A percentile compares a stretch with the other conserved stretches of the same genome.
phyloP scores from a whole-genome alignment of 2,888 invertebrate genomes.

The Ceraclea dissimilis region DNA sequence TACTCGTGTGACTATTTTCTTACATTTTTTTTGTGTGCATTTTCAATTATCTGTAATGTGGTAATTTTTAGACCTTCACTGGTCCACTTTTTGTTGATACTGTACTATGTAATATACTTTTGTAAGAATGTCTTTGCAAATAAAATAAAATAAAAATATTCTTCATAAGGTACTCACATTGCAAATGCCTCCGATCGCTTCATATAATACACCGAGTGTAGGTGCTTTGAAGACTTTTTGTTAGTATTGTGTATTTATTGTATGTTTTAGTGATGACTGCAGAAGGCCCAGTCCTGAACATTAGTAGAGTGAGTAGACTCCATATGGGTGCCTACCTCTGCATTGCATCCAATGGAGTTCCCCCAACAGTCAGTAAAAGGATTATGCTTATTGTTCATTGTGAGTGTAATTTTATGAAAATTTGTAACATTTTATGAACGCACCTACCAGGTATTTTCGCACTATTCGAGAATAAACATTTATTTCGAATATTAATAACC shows the following conservation, averaged over 20 bases:
- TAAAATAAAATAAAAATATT: no score
- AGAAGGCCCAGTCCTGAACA: conserved; percentile 57
- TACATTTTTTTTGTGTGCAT: no score
- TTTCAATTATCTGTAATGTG: no score
- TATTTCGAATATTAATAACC: neutral
- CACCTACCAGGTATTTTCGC: neutral
- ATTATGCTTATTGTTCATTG: conserved; percentile 78
- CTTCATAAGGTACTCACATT: no score
- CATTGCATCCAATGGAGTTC: conserved; percentile 75
- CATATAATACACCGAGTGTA: no score
- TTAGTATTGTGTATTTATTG: no score
- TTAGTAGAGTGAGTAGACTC: conserved; percentile 59
- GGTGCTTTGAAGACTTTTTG: neutral
- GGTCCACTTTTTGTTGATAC: no score
- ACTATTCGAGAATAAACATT: neutral
- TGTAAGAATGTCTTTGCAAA: no score
- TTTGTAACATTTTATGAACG: neutral
- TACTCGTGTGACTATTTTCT: no score
- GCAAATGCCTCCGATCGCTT: no score
- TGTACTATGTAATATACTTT: no score
- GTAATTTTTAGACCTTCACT: no score
- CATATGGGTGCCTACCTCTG: conserved; percentile 74
- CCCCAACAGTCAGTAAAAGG: conserved; percentile 71
- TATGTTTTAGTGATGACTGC: conserved; percentile 56
- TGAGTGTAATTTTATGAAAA: conserved; percentile 41